Conservation (phyloP, 1,140 invertebrate genomes). For the Parasteatoda tepidariorum region DNA sequence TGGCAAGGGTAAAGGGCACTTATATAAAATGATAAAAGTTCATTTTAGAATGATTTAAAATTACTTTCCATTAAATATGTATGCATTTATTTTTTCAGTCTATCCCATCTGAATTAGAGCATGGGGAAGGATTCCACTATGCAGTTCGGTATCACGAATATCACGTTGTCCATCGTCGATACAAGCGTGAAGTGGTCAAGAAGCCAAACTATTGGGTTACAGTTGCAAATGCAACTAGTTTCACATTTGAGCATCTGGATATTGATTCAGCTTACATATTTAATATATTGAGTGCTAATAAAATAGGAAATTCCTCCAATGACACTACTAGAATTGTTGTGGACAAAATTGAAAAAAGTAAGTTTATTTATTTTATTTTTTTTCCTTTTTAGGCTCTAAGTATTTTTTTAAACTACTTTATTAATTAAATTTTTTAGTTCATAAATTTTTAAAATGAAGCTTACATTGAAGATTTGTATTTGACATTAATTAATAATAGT, state of each 20-base stretch:
- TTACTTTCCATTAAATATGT: too few species aligned
- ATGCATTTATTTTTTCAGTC: constrained; percentile 44
- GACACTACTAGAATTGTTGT: constrained; percentile 21
- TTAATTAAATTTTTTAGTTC: too few species aligned
- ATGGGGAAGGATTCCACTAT: constrained; percentile 36
- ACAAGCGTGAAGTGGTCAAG: background rate
- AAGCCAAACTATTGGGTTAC: background rate
- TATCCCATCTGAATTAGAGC: constrained; percentile 21
- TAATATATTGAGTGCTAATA: constrained; percentile 26
- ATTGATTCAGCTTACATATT: constrained; percentile 21
- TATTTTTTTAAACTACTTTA: too few species aligned
- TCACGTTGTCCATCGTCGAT: constrained; percentile 1
- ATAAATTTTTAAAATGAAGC: too few species aligned
- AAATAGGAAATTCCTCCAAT: constrained; percentile 14
- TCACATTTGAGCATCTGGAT: constrained; percentile 32
- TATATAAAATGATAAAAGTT: too few species aligned
- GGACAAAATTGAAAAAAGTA: constrained; percentile 38
- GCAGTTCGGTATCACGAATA: constrained; percentile 15
- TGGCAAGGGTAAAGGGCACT: too few species aligned
- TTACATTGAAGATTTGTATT: too few species aligned
- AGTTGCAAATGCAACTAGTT: constrained; percentile 11
- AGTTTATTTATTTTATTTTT: constrained; percentile 28
- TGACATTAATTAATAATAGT: too few species aligned
- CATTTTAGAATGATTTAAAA: too few species aligned
- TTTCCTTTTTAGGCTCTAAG: too few species aligned